Percentiles rank a stretch among this genome's conserved stretches.
phyloP scores from a whole-genome alignment of 1,140 invertebrate genomes.

The Brachionus asplanchnoidis region DNA sequence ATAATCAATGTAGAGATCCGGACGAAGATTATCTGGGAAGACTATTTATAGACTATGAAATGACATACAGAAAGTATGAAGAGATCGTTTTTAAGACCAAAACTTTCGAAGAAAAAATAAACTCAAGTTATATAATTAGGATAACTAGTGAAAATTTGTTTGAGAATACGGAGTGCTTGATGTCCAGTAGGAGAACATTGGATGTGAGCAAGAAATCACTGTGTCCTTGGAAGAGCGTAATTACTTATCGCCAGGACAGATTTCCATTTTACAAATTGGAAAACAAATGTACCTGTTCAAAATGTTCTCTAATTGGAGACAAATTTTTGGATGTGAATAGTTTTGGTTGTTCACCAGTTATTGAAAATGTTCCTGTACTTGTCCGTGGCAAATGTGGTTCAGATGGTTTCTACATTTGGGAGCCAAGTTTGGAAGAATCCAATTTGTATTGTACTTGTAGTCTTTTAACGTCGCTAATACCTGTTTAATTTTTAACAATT shows the following conservation, averaged over 20 bases:
- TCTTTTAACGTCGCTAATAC: neutral
- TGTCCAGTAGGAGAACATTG: neutral
- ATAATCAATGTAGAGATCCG: neutral
- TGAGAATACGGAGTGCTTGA: neutral
- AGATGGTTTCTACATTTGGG: conserved; percentile 27
- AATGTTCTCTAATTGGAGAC: neutral
- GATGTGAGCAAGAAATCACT: conserved; percentile 3
- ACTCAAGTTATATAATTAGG: neutral
- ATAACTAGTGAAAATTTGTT: neutral
- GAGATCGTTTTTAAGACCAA: neutral
- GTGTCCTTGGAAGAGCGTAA: neutral
- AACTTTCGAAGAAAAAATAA: neutral
- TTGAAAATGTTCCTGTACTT: neutral
- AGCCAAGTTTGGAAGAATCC: neutral
- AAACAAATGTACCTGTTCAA: neutral
- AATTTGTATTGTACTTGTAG: conserved; percentile 8
- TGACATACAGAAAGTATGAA: neutral
- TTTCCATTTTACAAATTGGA: conserved; percentile 1
- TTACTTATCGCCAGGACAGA: neutral
- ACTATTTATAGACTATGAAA: neutral
- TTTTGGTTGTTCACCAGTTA: neutral
- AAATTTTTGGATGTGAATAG: neutral
- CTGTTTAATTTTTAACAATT: neutral
- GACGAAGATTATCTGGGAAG: neutral
- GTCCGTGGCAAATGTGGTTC: neutral